Evolutionary conservation across 2,888 invertebrate genomes (phyloP).

Genomic region (Neocrepidodera transversa): DNA sequence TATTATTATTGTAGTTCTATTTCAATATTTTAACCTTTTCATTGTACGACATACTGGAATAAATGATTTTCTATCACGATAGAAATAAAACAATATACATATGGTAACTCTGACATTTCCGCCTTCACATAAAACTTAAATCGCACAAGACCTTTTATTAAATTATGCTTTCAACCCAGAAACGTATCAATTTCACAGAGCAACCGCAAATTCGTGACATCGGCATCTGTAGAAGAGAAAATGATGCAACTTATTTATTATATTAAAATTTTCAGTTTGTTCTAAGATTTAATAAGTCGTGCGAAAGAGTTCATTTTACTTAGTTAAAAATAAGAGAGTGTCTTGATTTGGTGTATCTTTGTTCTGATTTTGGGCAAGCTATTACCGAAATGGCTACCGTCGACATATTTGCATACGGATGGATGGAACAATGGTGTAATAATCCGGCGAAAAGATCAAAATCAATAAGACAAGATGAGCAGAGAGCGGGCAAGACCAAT

Average conservation of each 20-base stretch:
- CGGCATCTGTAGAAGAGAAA: constrained; percentile 3
- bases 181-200: constrained; percentile 2
- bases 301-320: no score
- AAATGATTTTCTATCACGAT: no score
- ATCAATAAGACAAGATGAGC: constrained; percentile 53
- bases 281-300: no score
- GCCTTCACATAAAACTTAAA: constrained; percentile 4
- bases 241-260: no score
- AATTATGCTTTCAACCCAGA: constrained; percentile 4
- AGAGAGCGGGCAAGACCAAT: constrained; percentile 38
- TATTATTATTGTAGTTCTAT: no score
- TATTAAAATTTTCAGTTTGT: no score
- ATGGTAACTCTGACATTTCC: not conserved
- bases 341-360: constrained; percentile 14
- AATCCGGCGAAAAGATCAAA: constrained; percentile 55
- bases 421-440: constrained; percentile 56
- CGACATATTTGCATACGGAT: constrained; percentile 52
- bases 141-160: constrained; percentile 7
- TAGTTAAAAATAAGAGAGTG: no score
- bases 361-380: constrained; percentile 28
- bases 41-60: no score
- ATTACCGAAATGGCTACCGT: constrained; percentile 38
- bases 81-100: not conserved
- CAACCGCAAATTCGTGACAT: constrained; percentile 14
- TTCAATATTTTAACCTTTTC: no score